Base-by-base conservation (phyloP, 2,113 vertebrate genomes). In the Peromyscus californicus region DNA sequence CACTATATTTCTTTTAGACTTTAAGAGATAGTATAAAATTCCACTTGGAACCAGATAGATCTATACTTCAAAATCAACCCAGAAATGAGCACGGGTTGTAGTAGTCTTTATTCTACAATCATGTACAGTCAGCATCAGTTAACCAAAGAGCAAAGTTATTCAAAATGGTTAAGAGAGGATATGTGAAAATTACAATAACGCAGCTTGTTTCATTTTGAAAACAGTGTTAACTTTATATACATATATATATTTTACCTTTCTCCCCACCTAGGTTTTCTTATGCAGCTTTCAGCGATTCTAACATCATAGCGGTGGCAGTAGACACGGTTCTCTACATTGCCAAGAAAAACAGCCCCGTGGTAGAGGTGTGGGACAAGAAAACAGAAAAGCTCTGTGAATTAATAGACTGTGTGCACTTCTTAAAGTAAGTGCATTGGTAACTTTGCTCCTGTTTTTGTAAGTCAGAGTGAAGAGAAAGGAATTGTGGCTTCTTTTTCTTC, bases 351-450 rank as follows among this genome's bases (percentile, higher is more conserved):
- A 99, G 99, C 33, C 98, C 99, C 5, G 98, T 98, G 36, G 99
- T 99, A 3, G 99, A 99, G 98, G 99, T 99, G 72, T 99, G 99
- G 99, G 99, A 99, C 96, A 99, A 99, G 98, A 99, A 99, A 96
- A 99, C 98, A 0, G 99, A 99, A 97, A 99, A 99, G 95, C 99
- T 99, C 98, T 98, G 99, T 93, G 99, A 99, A 98, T 98, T 99
- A 61, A 99, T 99, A 91, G 99, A 99, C 98, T 99, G 99, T 87
- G 98, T 99, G 17, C 99, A 99, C 95, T 98, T 99, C 94, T 98
- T 99, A 67, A 99, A 99, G 99, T 99, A 98, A 98, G 94, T 98
- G 33, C 42, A 24, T 33, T 31, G 5, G 11, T 70, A 48, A 69
- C 67, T 74, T 72, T 95, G 39, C 82, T 89, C 7, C 42, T 95